Conservation (phyloP, 2,113 vertebrate species). For the Elephantulus edwardii region DNA sequence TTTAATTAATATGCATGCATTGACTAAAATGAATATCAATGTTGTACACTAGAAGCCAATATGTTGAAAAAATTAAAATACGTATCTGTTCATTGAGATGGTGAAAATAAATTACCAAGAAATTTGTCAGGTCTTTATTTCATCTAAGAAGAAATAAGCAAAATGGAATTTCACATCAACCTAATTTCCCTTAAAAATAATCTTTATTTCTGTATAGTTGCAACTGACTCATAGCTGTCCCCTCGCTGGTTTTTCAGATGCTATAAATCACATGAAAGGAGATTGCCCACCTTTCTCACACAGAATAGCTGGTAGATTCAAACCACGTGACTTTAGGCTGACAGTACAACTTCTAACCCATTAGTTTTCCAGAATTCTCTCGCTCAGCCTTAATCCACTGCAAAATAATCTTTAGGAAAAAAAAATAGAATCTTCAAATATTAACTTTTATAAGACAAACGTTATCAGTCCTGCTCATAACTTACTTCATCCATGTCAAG, state of each 20-base stretch:
- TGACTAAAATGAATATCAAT: not conserved
- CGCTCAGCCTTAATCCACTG: not conserved
- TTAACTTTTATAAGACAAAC: conserved; percentile 43
- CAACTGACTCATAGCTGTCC: no score
- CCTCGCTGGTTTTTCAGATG: no score
- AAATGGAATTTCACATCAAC: not conserved
- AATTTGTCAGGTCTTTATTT: not conserved
- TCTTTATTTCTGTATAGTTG: no score
- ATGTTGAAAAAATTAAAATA: conserved; percentile 3
- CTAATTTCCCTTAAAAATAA: no score
- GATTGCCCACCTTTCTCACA: no score
- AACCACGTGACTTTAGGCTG: no score
- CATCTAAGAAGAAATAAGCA: conserved; percentile 20
- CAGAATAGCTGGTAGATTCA: no score
- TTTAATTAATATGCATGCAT: conserved; percentile 31
- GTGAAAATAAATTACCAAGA: conserved; percentile 21
- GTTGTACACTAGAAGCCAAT: not conserved
- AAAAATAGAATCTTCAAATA: not conserved
- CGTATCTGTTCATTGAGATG: not conserved
- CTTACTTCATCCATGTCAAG: conserved; percentile 42
- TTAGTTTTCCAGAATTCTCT: no score
- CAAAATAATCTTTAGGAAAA: conserved; percentile 12
- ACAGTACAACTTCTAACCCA: no score
- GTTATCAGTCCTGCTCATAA: not conserved
- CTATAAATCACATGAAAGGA: no score